Evolutionary conservation across 2,113 vertebrate species (phyloP).

Genomic region (Ctenodactylus gundi): DNA sequence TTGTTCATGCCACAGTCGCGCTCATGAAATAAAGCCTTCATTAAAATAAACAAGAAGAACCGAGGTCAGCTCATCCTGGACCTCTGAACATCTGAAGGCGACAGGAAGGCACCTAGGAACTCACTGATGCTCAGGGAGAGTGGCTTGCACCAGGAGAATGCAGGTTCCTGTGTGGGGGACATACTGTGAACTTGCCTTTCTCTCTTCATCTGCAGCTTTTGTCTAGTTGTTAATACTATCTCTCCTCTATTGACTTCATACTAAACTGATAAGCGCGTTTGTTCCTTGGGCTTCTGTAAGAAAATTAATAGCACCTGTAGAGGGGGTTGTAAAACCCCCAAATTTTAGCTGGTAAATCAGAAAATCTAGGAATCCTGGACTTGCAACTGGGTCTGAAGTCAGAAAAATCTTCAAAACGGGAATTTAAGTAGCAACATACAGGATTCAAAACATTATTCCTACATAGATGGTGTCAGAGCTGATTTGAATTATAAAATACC

Average conservation of each 20-base stretch:
- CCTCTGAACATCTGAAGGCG: background rate
- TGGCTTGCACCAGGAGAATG: no score
- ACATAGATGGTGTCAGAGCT: background rate
- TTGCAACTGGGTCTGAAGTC: background rate
- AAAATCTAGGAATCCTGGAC: background rate
- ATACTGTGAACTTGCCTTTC: no score
- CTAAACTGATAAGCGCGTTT: background rate
- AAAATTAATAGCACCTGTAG: background rate
- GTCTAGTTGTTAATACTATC: no score
- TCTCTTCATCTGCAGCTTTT: no score
- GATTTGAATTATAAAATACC: background rate
- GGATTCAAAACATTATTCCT: background rate
- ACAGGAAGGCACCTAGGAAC: background rate
- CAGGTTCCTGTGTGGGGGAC: background rate
- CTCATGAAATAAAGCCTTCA: background rate
- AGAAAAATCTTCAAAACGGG: background rate
- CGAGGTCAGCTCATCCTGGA: background rate
- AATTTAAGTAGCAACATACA: background rate
- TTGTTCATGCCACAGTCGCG: background rate
- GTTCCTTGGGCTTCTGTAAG: background rate
- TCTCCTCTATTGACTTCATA: background rate
- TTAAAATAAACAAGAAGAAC: background rate
- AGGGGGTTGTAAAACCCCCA: background rate
- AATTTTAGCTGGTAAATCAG: background rate
- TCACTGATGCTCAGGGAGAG: background rate